Percentiles rank a stretch among this genome's conserved stretches.
Evolutionary conservation across 2,113 vertebrate species (phyloP).

Genomic region (Lutjanus erythropterus): DNA sequence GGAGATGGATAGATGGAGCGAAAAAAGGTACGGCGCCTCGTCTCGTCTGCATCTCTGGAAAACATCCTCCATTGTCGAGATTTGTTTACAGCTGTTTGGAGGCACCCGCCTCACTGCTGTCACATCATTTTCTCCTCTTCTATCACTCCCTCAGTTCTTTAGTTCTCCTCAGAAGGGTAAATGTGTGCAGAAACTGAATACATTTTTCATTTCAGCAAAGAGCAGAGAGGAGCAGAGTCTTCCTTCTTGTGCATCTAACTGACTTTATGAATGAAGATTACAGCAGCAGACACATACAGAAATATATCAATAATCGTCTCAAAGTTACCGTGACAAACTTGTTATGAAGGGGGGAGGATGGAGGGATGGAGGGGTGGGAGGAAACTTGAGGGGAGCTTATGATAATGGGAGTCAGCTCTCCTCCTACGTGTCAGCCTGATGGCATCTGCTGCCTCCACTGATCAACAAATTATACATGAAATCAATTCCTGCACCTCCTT

Average conservation of each 20-base stretch:
- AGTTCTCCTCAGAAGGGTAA: background rate
- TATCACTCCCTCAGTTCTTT: background rate
- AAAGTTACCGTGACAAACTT: constrained; percentile 1
- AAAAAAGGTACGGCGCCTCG: constrained; percentile 14
- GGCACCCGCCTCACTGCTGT: constrained; percentile 11
- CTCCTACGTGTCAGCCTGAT: constrained; percentile 87
- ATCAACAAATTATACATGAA: constrained; percentile 95
- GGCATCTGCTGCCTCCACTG: constrained; percentile 89
- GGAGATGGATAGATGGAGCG: constrained; percentile 25
- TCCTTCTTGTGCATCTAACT: background rate
- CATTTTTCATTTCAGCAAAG: background rate
- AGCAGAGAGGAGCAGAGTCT: background rate
- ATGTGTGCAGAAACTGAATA: background rate
- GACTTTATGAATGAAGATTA: background rate
- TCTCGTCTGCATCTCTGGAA: constrained; percentile 36
- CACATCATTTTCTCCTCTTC: constrained; percentile 14
- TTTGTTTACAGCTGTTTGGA: constrained; percentile 32
- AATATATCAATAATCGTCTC: background rate
- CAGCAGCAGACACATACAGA: background rate
- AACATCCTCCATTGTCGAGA: constrained; percentile 32
- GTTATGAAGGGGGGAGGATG: constrained; percentile 3
- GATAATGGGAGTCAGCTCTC: constrained; percentile 88
- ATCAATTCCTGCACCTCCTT: constrained; percentile 90
- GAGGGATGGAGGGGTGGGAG: background rate
- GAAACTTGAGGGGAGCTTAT: constrained; percentile 86